Percentiles rank a stretch among this genome's conserved stretches.
Evolutionary conservation across 2,797 vertebrate species (phyloP).

Genomic region (Characodon lateralis): DNA sequence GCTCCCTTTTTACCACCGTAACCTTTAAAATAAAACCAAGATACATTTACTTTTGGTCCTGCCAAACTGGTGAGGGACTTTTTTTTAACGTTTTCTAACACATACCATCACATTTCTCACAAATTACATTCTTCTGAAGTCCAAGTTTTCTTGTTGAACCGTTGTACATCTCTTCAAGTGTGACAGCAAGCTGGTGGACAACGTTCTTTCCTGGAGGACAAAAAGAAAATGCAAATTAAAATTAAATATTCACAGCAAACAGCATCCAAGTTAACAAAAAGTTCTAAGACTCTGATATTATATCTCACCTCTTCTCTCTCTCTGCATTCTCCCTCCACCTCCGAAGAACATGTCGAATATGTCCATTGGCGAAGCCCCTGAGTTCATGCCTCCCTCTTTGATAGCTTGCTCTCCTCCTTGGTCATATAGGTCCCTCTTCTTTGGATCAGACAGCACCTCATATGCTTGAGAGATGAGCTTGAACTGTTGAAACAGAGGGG

Average conservation of each 20-base stretch:
- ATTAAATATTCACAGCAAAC: neutral
- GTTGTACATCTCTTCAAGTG: constrained; percentile 93
- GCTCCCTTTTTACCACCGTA: constrained; percentile 93
- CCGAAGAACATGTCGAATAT: constrained; percentile 99
- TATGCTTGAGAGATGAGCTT: constrained; percentile 98
- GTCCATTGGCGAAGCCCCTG: constrained; percentile 92
- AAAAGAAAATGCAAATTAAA: neutral
- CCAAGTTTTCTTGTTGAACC: constrained; percentile 91
- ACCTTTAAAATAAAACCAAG: constrained; percentile 69
- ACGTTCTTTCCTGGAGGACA: constrained; percentile 89
- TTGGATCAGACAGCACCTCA: constrained; percentile 94
- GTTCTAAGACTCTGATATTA: neutral
- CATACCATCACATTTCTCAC: constrained; percentile 95
- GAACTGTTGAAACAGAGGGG: constrained; percentile 81
- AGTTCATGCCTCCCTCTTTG: constrained; percentile 92
- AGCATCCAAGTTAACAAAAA: neutral
- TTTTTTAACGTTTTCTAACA: neutral
- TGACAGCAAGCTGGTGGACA: constrained; percentile 89
- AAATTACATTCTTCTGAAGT: constrained; percentile 94
- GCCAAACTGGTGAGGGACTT: neutral
- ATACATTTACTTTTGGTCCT: neutral
- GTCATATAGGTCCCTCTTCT: constrained; percentile 96
- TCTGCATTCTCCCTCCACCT: constrained; percentile 92
- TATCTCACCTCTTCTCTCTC: constrained; percentile 90
- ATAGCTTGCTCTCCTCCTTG: constrained; percentile 98